Evolutionary conservation across 1,140 invertebrate species (phyloP), one percentile per base, ranked within the genome.

Genomic region (Camponotus floridanus): DNA sequence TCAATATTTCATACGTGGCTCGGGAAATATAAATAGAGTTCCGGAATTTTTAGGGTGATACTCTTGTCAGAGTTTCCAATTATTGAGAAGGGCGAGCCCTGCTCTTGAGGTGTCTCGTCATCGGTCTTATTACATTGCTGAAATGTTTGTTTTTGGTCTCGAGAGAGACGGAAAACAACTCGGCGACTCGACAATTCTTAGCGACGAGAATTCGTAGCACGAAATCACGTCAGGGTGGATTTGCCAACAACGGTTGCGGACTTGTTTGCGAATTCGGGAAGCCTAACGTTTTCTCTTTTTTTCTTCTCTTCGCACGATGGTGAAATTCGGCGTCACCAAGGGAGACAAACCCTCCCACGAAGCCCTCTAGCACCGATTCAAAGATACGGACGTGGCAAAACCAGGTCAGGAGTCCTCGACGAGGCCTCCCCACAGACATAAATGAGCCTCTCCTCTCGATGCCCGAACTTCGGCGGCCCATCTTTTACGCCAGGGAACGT

Each of bases 371-470:
- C 68, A 11, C 13, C 26, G 79, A 83, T 83, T 73, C 79, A 74
- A 83, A 83, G 68, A 83, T 83, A 83, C 39, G n/a, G 8, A 81
- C 36, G 21, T 18, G 48, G 21, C 26, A 55, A 74, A 83, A 83
- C n/a, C 79, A 57, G 79, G 79, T 83, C 79, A 83, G 79, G 68
- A 26, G 39, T 83, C 31, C 68, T 83, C 68, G 79, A 83, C 78
- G 21, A 61, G 55, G 36, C 55, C n/a, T 61, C 51, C 68, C 26
- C 36, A n/a, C 51, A 6, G 78, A 26, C 39, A 73, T 36, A 83
- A 83, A 71, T 71, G 78, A 81, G 78, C 42, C 18, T 78, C 45
- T 67, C 15, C 70, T 83, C 57, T 59, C 68, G 68, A 83, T 83
- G 68, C 26, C 68, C 55, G 79, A 83, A 61, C 55, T 83, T 73